Evolutionary conservation across 1,140 invertebrate genomes (phyloP).

Genomic region (Nebria ingens): DNA sequence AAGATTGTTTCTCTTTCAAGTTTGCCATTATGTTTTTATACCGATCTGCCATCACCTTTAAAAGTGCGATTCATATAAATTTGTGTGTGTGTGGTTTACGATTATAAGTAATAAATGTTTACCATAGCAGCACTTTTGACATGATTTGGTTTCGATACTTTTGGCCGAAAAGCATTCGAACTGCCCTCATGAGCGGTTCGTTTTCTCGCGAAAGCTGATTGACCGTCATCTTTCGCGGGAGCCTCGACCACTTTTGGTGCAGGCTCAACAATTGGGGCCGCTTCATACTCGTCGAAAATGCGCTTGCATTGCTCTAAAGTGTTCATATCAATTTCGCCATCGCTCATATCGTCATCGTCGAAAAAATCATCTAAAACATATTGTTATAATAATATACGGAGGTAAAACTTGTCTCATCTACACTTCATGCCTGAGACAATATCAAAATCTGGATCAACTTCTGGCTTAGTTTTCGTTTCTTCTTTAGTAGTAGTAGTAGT

Average conservation of each 20-base stretch:
- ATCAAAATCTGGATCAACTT: no score
- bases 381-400: no score
- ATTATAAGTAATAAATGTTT: no score
- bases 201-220: constrained; percentile 34
- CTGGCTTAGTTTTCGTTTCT: no score
- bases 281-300: constrained; percentile 11
- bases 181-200: constrained; percentile 38
- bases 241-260: no score
- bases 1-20: constrained; percentile 27
- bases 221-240: constrained; percentile 14
- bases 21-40: constrained; percentile 24
- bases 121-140: not conserved
- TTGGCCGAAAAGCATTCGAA: constrained; percentile 18
- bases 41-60: constrained; percentile 25
- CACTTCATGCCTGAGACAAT: no score
- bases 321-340: not conserved
- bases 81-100: constrained; percentile 20
- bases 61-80: constrained; percentile 19
- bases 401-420: no score
- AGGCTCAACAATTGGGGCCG: no score
- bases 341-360: constrained; percentile 14
- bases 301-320: not conserved
- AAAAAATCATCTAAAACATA: not conserved
- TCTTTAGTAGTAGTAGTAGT: no score
- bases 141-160: constrained; percentile 8